Base-by-base conservation (phyloP, 2,888 invertebrate genomes). In the Allygus modestus region DNA sequence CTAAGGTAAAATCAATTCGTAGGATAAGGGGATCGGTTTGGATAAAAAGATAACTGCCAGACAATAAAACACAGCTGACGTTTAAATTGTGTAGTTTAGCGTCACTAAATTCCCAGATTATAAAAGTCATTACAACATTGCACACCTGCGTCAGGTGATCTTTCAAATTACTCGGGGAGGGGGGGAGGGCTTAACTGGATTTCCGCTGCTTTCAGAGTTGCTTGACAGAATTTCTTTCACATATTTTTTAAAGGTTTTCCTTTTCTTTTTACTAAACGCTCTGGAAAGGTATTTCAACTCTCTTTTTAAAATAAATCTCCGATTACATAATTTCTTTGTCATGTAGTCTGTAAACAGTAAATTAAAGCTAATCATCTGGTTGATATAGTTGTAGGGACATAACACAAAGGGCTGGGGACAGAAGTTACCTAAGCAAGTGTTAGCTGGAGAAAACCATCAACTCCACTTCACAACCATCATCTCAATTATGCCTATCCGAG, bases 111-210 rank as follows among this genome's bases (percentile, higher is more conserved):
- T 17, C 7, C 28, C 65, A 65, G 65, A 65, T 65, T 65, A 65
- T 65, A 65, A 65, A 65, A 65, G 65, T 65, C 65, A 65, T 65
- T 65, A 65, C 15, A 20, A 65, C 28, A 28, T 58, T 15, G 65
- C 7, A 2, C 65, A 65, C 28, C 65, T 65, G 65, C 31, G 65
- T 12, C 65, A 65, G 65, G 65, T 65, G 65, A 65, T 65, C 65
- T 65, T 65, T 65, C 65, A 65, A 65, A 65, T 65, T 65, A 31
- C 65, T 58, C 26, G 23, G 23, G 31, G 65, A 28, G 28, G 2
- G 58, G 9, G n/a, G n/a, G n/a, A n/a, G n/a, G 65, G 65, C 65
- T 65, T 65, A 65, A 65, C 65, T 65, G 31, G 65, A 31, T 0
- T 51, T 58, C 37, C 37, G 37, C 37, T 9, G 37, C 37, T 51